Percentiles rank a stretch among this genome's conserved stretches.
Conservation (phyloP, 2,113 vertebrate genomes). For the Phaethon lepturus region DNA sequence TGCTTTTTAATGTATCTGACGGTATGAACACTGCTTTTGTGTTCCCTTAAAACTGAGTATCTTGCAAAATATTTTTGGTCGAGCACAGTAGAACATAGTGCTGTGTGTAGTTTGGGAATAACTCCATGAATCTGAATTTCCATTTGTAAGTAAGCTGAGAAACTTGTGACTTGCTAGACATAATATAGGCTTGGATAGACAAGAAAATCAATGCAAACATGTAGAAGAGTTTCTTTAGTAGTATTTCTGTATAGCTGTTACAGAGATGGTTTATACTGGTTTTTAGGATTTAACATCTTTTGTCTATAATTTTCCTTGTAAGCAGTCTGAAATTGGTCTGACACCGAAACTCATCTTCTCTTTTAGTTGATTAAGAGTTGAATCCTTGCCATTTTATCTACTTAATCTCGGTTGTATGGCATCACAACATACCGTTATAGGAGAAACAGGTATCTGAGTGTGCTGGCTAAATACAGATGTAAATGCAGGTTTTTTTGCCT, state of each 20-base stretch:
- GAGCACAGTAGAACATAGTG: neutral
- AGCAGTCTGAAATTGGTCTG: neutral
- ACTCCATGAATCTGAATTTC: neutral
- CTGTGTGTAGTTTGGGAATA: rapidly evolving
- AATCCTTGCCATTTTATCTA: neutral
- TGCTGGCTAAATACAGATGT: neutral
- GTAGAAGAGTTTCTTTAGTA: neutral
- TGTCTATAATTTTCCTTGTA: neutral
- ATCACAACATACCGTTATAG: neutral
- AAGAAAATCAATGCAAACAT: neutral
- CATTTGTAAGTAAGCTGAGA: neutral
- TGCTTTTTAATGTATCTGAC: neutral
- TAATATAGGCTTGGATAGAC: neutral
- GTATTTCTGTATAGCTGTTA: neutral
- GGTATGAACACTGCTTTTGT: neutral
- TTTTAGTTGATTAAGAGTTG: neutral
- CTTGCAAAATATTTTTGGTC: neutral
- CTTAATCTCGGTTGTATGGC: neutral
- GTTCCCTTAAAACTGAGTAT: neutral
- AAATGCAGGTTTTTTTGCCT: neutral
- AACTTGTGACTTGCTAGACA: neutral
- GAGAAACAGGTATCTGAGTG: neutral
- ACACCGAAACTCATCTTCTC: neutral
- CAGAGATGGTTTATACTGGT: neutral
- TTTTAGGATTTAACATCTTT: neutral